Evolutionary conservation across 2,113 vertebrate species (phyloP).

Genomic region (Penelope pileata): DNA sequence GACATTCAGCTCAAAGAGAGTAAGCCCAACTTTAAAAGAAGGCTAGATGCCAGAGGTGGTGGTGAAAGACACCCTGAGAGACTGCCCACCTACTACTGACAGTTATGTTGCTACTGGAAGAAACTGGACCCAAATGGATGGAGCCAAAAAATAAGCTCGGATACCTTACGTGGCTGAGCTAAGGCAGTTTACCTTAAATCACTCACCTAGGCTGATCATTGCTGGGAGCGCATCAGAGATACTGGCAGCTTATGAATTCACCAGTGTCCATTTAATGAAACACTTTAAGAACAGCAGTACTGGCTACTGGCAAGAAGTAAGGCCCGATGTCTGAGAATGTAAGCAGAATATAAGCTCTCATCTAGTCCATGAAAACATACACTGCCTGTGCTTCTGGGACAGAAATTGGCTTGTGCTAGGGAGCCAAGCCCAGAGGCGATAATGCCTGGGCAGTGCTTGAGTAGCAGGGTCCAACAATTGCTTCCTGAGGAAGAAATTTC

Average conservation of each 20-base stretch:
- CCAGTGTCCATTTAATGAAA: neutral
- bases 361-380: neutral
- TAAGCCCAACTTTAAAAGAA: neutral
- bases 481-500: neutral
- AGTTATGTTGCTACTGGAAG: neutral
- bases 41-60: neutral
- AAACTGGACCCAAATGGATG: neutral
- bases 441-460: neutral
- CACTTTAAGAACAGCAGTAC: neutral
- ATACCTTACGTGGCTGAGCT: neutral
- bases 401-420: neutral
- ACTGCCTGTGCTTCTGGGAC: neutral
- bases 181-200: neutral
- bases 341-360: neutral
- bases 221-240: neutral
- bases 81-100: neutral
- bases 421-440: neutral
- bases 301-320: neutral
- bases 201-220: neutral
- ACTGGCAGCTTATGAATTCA: neutral
- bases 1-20: neutral
- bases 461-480: neutral
- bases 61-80: neutral
- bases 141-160: neutral
- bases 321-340: neutral